Conservation (phyloP, 2,797 vertebrate genomes). For the Nannoperca obscura region DNA sequence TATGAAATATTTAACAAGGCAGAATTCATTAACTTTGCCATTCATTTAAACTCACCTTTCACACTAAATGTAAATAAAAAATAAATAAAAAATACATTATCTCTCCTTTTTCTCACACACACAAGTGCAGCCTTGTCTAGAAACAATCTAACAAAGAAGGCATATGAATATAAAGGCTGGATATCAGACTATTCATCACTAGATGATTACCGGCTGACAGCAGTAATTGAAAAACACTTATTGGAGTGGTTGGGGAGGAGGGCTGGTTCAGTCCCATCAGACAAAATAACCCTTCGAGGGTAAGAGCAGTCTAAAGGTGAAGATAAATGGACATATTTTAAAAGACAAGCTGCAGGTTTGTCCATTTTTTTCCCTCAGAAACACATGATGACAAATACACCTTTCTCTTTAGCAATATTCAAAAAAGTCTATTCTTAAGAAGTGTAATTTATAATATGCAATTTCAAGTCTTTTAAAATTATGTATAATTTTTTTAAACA, state of each 20-base stretch:
- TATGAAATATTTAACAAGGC: conserved; percentile 72
- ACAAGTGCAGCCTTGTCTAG: conserved; percentile 66
- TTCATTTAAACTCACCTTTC: conserved; percentile 75
- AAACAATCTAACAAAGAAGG: conserved; percentile 86
- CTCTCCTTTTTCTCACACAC: conserved; percentile 45
- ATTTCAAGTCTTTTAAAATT: not conserved
- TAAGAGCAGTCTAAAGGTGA: conserved; percentile 82
- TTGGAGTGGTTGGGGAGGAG: conserved; percentile 92
- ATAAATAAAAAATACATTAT: conserved; percentile 69
- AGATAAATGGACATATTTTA: conserved; percentile 81
- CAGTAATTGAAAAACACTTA: conserved; percentile 99
- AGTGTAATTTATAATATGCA: not conserved
- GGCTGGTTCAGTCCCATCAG: conserved; percentile 87
- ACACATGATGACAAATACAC: conserved; percentile 39
- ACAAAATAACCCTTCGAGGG: conserved; percentile 88
- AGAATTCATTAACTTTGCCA: conserved; percentile 74
- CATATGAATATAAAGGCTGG: conserved; percentile 98
- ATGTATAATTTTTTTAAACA: not conserved
- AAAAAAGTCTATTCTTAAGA: not conserved
- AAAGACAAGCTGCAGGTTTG: conserved; percentile 59
- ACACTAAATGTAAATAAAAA: conserved; percentile 69
- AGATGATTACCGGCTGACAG: conserved; percentile 97
- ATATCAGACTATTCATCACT: conserved; percentile 99
- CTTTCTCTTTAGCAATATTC: not conserved
- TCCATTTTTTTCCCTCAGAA: conserved; percentile 22